Conservation (phyloP, 2,888 invertebrate species). For the Dynastes hyllus region DNA sequence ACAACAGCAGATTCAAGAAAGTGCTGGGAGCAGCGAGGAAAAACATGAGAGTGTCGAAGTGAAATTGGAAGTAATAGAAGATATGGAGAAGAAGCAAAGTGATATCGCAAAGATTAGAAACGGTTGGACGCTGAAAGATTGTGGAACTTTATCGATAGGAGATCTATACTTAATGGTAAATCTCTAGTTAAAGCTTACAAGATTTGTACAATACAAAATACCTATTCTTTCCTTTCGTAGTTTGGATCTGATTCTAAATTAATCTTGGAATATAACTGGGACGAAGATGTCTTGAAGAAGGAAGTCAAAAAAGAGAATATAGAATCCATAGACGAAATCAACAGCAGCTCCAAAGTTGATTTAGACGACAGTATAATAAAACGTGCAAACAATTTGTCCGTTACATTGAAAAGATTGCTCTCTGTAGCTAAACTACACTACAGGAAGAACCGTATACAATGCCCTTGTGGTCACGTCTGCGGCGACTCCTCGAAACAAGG, state of each 20-base stretch:
- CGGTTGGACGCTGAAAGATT: constrained; percentile 88
- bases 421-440: constrained; percentile 73
- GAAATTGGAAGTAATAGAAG: constrained; percentile 63
- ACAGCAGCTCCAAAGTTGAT: not conserved
- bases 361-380: constrained; percentile 63
- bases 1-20: constrained; percentile 60
- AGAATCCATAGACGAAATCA: constrained; percentile 17
- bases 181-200: not conserved
- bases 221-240: constrained; percentile 68
- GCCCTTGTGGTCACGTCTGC: constrained; percentile 77
- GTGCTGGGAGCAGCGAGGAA: constrained; percentile 71
- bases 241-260: constrained; percentile 84
- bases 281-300: constrained; percentile 59
- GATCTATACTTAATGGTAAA: constrained; percentile 92
- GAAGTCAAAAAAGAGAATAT: constrained; percentile 37
- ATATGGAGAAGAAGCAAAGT: constrained; percentile 58
- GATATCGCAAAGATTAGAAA: constrained; percentile 72
- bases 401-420: constrained; percentile 74
- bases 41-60: constrained; percentile 72
- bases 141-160: constrained; percentile 88
- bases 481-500: constrained; percentile 58
- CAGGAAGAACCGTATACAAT: constrained; percentile 69
- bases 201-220: not conserved
- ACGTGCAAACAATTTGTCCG: constrained; percentile 59
- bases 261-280: constrained; percentile 88